Base-by-base conservation (phyloP, 2,888 invertebrate genomes). In the Chromoteleia sp. region DNA sequence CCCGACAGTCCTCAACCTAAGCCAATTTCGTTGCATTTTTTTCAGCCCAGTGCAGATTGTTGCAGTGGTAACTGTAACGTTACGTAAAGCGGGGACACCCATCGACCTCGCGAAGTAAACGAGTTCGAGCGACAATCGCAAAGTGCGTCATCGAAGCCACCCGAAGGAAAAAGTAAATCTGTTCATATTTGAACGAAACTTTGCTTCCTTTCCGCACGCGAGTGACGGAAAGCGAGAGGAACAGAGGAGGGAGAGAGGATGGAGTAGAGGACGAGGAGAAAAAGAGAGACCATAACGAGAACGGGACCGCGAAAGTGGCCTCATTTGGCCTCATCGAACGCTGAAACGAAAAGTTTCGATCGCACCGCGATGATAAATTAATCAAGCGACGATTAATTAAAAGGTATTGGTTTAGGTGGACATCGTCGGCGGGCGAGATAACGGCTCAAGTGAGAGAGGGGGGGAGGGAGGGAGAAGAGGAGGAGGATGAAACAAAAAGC, bases 381-480 rank as follows among this genome's bases (percentile, higher is more conserved):
- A 89, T 89, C 86, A 78, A 78, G 68, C 63, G 59, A 76, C 86
- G 87, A 89, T 89, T 89, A 89, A 89, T 89, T 89, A 88, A 89
- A 88, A 86, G 83, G 83, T 84, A 87, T 86, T 83, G 81, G 71
- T 65, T 78, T 85, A 84, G 82, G 82, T 82, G 82, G 73, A 74
- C 30, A 73, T 45, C n/a, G n/a, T n/a, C 54, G 58, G 21, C 43
- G 54, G 21, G 41, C 10, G 29, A 6, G 6, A 25, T 2, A 6
- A 6, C 25, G 25, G 6, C 6, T 25, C 14, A 12, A 14, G 17
- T 7, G 17, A 30, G 45, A 63, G 74, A 63, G 74, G 0, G 75
- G 58, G 58, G 59, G 59, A 10, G 65, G 74, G 65, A 73, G 84
- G 81, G 4, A 33, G 33, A 5, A 33, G 1, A 10, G 10, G 33